A percentile compares a stretch with the other conserved stretches of the same genome.
Evolutionary conservation across 2,888 invertebrate genomes (phyloP).

Genomic region (Agrotis ipsilon): DNA sequence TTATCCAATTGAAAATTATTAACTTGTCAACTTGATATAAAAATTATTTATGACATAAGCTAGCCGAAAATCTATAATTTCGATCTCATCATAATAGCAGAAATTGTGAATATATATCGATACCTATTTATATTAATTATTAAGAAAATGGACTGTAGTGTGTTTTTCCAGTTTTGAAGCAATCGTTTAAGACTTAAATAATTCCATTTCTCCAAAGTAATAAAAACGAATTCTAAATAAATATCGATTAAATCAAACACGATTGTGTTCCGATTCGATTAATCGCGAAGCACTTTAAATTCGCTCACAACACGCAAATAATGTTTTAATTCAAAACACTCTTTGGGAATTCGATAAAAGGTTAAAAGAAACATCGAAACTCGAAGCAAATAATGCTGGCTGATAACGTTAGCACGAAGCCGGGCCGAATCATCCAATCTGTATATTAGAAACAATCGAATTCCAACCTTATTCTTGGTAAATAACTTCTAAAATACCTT

Average conservation of each 20-base stretch:
- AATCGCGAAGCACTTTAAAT: conserved; percentile 84
- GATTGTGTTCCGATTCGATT: conserved; percentile 71
- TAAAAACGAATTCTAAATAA: conserved; percentile 57
- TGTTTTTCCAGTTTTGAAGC: background rate
- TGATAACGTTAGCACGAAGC: conserved; percentile 83
- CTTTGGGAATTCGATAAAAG: conserved; percentile 83
- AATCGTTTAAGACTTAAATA: conserved; percentile 5
- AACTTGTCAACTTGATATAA: conserved; percentile 15
- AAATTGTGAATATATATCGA: conserved; percentile 6
- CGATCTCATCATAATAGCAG: conserved; percentile 12
- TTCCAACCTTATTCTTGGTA: conserved; percentile 58
- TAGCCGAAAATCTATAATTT: conserved; percentile 17
- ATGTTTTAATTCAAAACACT: conserved; percentile 87
- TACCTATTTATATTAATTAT: too few species aligned
- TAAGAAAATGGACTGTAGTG: background rate
- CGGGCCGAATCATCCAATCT: conserved; percentile 67
- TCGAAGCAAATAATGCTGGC: conserved; percentile 83
- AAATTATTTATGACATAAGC: conserved; percentile 34
- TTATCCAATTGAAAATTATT: conserved; percentile 40
- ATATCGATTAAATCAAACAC: conserved; percentile 64
- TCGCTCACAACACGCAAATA: conserved; percentile 83
- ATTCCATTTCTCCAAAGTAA: conserved; percentile 21
- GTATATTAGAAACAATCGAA: conserved; percentile 49
- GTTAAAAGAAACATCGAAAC: conserved; percentile 85
- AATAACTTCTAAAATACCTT: conserved; percentile 60